Evolutionary conservation across 2,888 invertebrate species (phyloP), one percentile per base, ranked within the genome.

Genomic region (Anagyrus pseudococci): DNA sequence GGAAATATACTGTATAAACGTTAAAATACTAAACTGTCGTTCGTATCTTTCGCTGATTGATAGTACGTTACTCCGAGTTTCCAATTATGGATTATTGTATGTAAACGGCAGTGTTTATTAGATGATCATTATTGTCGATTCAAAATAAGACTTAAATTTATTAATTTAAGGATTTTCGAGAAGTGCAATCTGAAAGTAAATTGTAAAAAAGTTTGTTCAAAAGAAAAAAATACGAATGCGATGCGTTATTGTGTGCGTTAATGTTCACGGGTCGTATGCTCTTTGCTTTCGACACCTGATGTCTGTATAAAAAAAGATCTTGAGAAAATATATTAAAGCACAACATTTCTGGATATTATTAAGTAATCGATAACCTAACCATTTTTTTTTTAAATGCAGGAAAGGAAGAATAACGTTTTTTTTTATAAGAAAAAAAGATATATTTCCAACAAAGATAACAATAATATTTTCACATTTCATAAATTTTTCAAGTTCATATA

Each of bases 311-410:
- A 65, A 66, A 68, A 64, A 62, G 59, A 68, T 62, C 66, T 66
- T 66, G 56, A 67, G 57, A 48, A 68, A 68, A 67, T 67, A 68
- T 65, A 68, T 66, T 68, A 68, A 66, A 66, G 62, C 67, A 67
- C 62, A 64, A 65, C 29, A 46, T 53, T 64, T 57, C 49, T 64
- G 61, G 23, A 44, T 58, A 49, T 59, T 48, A 60, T 17, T 58
- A 20, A 50, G 3, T 55, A 47, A 10, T 47, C 52, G 17, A 47
- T 65, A 3, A 43, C 50, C 55, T 40, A n/a, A 40, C 6, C 17
- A 20, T 46, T 55, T n/a, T 4, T 37, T 37, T 13, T 37, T 37
- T 37, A 8, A 37, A 29, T 47, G 2, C 20, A 20, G 29, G 17
- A 2, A 29, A 29, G n/a, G 15, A 44, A 22, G 29, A 48, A 41